A percentile compares a stretch with the other conserved stretches of the same genome.
Conservation (phyloP, 64 coral and sea anemone genomes). For the Stichodactyla mertensii region DNA sequence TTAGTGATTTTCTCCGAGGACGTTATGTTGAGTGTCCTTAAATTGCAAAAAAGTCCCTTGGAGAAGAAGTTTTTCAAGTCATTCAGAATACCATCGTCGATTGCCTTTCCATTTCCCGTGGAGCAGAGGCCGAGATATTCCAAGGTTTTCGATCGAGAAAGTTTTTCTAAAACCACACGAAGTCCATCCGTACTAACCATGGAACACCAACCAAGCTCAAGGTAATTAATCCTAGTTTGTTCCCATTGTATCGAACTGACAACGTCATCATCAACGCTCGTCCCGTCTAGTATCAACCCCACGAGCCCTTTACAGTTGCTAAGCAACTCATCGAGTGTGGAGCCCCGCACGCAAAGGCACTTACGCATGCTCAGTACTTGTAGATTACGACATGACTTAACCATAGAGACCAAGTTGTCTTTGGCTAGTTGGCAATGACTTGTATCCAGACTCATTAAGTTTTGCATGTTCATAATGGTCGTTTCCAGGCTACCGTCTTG, state of each 20-base stretch:
- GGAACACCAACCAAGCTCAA: slow-evolving; percentile 72
- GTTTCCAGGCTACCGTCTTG: background rate
- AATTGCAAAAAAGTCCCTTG: background rate
- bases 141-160: slow-evolving; percentile 28
- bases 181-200: slow-evolving; percentile 43
- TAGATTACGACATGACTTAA: slow-evolving; percentile 41
- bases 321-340: slow-evolving; percentile 39
- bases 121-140: slow-evolving; percentile 49
- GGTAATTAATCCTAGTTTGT: slow-evolving; percentile 30
- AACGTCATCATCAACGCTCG: slow-evolving; percentile 54
- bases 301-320: slow-evolving; percentile 23
- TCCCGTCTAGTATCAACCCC: slow-evolving; percentile 69
- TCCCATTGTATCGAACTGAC: slow-evolving; percentile 37
- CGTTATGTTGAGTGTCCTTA: background rate
- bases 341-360: slow-evolving; percentile 43
- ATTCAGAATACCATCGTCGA: slow-evolving; percentile 25
- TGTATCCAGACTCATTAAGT: slow-evolving; percentile 49
- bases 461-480: slow-evolving; percentile 26
- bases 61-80: slow-evolving; percentile 4
- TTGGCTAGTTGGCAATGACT: slow-evolving; percentile 55
- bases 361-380: slow-evolving; percentile 59
- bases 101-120: slow-evolving; percentile 29
- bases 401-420: slow-evolving; percentile 30
- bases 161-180: background rate
- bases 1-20: background rate